These are phyloP conservation scores for Microcebus ravelobensis DNA, from an alignment of 2,113 vertebrate genomes.

Conservation along the genomic window DNA sequence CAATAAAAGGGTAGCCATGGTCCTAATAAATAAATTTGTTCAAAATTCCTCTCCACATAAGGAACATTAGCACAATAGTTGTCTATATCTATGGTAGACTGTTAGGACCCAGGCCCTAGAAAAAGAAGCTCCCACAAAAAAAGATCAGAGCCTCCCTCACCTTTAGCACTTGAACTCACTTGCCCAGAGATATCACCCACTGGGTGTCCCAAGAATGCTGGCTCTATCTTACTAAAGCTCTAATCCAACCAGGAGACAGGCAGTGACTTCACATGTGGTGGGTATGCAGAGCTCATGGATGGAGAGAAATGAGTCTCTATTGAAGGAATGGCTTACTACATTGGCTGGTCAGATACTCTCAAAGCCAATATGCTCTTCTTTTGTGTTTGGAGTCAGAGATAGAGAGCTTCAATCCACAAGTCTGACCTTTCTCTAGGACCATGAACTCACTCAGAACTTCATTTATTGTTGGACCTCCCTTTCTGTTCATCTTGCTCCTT, in stretches of 20 bases:
- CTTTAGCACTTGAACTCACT: background rate
- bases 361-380: background rate
- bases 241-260: background rate
- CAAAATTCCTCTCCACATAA: background rate
- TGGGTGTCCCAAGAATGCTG: background rate
- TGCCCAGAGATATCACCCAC: background rate
- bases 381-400: background rate
- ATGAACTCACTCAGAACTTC: background rate
- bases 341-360: background rate
- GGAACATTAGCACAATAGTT: background rate
- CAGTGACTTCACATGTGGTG: background rate
- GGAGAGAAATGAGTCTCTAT: background rate
- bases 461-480: background rate
- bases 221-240: background rate
- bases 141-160: background rate
- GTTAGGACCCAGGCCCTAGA: background rate
- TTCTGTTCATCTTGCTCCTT: background rate
- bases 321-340: background rate
- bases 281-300: background rate
- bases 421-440: background rate
- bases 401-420: background rate
- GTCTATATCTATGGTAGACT: background rate
- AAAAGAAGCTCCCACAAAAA: background rate
- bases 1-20: background rate
- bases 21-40: slow-evolving; percentile 10